Evolutionary conservation across 2,888 invertebrate genomes (phyloP), one percentile per base, ranked within the genome.

Genomic region (Myopa tessellatipennis): DNA sequence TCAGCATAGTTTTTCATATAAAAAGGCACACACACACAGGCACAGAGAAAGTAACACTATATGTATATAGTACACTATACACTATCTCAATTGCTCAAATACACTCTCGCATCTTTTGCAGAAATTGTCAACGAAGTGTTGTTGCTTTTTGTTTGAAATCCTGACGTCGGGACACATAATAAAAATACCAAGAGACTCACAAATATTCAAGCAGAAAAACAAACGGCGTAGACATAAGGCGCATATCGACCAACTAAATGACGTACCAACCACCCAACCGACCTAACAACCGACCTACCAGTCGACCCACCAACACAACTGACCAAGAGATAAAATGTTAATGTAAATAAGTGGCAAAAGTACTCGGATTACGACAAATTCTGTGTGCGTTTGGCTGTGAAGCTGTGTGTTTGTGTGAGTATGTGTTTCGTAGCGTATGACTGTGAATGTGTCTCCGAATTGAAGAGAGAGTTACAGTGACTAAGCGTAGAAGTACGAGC

Each of bases 271-370:
- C 36, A 38, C 34, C 55, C n/a, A n/a, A 55, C 55, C 55, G 10
- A 36, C 12, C 26, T n/a, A 26, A 3, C 12, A 14, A 36, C 65
- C 36, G 16, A 34, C 4, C n/a, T 5, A 16, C 55, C 55, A n/a
- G 50, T n/a, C n/a, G 55, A 4, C 55, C 55, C 0, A 55, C 55
- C 55, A 50, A 4, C 55, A 45, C n/a, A 6, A 55, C 55, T n/a
- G n/a, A 55, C 55, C 55, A 55, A n/a, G 16, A 65, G 74, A 74
- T 45, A 67, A 74, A 75, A 58, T 58, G 75, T 68, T 58, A 75
- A 45, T 74, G 67, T 55, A 74, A 75, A 68, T 68, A 75, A 75
- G 75, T 68, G 55, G 75, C 26, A 38, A 45, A 68, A 55, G 60
- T 68, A 38, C 34, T 70, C 26, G 70, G 70, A 50, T 70, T 70